A percentile compares a stretch with the other conserved stretches of the same genome.
Evolutionary conservation across 2,888 invertebrate genomes (phyloP).

Genomic region (Tribolium freemani): DNA sequence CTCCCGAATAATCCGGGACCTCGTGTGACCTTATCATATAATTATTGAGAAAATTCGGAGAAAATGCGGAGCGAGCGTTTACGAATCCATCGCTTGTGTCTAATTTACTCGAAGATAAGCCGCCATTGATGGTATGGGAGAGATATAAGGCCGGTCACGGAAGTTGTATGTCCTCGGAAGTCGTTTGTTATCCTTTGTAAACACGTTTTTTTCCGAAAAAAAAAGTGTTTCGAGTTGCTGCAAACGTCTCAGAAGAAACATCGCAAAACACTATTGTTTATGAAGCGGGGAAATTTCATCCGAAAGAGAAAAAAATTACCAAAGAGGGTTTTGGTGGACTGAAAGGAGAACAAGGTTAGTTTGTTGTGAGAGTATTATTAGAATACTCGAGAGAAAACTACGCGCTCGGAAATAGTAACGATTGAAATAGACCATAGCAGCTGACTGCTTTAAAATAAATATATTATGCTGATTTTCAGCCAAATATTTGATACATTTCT

Average conservation of each 20-base stretch:
- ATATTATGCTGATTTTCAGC: slow-evolving; percentile 29
- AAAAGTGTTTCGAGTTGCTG: slow-evolving; percentile 37
- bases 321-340: slow-evolving; percentile 34
- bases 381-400: slow-evolving; percentile 44
- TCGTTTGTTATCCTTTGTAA: slow-evolving; percentile 46
- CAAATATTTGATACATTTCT: slow-evolving; percentile 34
- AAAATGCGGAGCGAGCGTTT: slow-evolving; percentile 28
- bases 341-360: slow-evolving; percentile 48
- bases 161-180: slow-evolving; percentile 43
- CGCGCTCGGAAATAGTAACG: slow-evolving; percentile 48
- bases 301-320: slow-evolving; percentile 3
- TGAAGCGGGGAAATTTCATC: slow-evolving; percentile 23
- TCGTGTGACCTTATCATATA: slow-evolving; percentile 27
- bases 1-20: slow-evolving; percentile 15
- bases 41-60: slow-evolving; percentile 29
- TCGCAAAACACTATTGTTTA: slow-evolving; percentile 32
- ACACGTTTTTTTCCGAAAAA: slow-evolving; percentile 28
- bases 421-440: slow-evolving; percentile 57
- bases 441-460: slow-evolving; percentile 54
- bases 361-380: slow-evolving; percentile 49
- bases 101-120: slow-evolving; percentile 46
- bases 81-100: slow-evolving; percentile 44
- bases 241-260: slow-evolving; percentile 28
- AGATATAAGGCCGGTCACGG: slow-evolving; percentile 44
- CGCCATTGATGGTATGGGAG: slow-evolving; percentile 38